Evolutionary conservation across 2,888 invertebrate genomes (phyloP).

Genomic region (Formica aserva): DNA sequence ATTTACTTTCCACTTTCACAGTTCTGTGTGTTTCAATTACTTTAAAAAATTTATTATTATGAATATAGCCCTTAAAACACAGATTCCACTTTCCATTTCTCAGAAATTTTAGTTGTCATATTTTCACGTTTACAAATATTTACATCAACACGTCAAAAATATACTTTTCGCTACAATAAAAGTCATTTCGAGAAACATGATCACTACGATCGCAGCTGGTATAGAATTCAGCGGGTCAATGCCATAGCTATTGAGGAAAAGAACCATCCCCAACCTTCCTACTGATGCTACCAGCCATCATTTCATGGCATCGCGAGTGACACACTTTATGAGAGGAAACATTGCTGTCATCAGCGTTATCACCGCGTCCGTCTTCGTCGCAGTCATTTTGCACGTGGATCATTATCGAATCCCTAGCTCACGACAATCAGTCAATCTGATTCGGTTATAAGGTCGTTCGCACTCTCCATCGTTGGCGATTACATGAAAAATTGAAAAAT

Average conservation of each 20-base stretch:
- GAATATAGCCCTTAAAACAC: not conserved
- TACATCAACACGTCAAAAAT: not conserved
- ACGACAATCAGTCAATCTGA: slow-evolving; percentile 48
- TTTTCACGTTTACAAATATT: not conserved
- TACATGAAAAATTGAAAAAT: not conserved
- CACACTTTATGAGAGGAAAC: slow-evolving; percentile 32
- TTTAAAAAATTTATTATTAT: not conserved
- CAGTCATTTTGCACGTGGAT: slow-evolving; percentile 28
- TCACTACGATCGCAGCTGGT: not conserved
- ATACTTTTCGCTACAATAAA: not conserved
- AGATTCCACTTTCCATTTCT: not conserved
- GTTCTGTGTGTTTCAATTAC: not conserved
- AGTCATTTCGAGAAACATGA: not conserved
- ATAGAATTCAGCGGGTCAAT: not conserved
- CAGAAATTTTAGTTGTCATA: not conserved
- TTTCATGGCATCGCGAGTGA: slow-evolving; percentile 10
- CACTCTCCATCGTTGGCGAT: not conserved
- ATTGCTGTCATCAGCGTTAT: slow-evolving; percentile 21
- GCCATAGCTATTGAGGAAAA: not conserved
- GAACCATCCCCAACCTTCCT: slow-evolving; percentile 8
- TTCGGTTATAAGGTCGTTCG: slow-evolving; percentile 6
- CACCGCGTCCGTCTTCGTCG: not conserved
- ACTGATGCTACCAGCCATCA: not conserved
- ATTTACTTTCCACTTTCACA: not conserved
- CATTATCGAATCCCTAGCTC: slow-evolving; percentile 25